These are phyloP conservation scores for Grammomys dolichurus DNA, from an alignment of 2,113 vertebrate species.

Conservation along the genomic window DNA sequence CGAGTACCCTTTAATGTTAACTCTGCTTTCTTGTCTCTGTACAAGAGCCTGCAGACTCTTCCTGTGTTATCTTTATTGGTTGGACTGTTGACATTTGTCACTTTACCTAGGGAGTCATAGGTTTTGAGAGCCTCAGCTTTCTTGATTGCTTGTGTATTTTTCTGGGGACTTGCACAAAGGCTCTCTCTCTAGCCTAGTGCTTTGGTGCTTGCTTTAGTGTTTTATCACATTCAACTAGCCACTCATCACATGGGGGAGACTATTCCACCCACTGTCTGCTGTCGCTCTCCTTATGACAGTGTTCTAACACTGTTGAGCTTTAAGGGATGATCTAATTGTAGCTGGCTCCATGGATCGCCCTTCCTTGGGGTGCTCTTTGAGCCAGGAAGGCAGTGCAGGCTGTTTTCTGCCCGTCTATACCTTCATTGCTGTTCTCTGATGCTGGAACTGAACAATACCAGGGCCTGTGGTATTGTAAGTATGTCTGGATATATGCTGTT, in stretches of 20 bases:
- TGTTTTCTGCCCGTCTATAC: background rate
- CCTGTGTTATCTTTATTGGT: background rate
- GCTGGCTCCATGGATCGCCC: background rate
- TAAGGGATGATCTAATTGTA: background rate
- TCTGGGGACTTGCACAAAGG: background rate
- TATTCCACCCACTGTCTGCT: background rate
- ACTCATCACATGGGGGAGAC: background rate
- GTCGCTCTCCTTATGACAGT: too few relatives aligned
- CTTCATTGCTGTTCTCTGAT: background rate
- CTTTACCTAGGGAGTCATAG: background rate
- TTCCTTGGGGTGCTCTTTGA: background rate
- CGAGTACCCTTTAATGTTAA: background rate
- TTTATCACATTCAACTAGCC: background rate
- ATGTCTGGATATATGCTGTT: background rate
- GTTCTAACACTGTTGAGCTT: background rate
- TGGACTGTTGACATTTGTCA: background rate
- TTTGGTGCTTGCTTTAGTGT: constrained; percentile 7
- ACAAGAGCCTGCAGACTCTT: background rate
- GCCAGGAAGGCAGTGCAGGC: background rate
- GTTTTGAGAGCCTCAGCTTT: background rate
- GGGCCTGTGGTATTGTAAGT: background rate
- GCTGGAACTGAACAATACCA: background rate
- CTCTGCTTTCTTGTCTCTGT: background rate
- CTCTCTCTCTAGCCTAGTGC: background rate
- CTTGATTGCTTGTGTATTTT: background rate